phyloP scores from a whole-genome alignment of 2,797 vertebrate species.

The Smutsia temminckii region DNA sequence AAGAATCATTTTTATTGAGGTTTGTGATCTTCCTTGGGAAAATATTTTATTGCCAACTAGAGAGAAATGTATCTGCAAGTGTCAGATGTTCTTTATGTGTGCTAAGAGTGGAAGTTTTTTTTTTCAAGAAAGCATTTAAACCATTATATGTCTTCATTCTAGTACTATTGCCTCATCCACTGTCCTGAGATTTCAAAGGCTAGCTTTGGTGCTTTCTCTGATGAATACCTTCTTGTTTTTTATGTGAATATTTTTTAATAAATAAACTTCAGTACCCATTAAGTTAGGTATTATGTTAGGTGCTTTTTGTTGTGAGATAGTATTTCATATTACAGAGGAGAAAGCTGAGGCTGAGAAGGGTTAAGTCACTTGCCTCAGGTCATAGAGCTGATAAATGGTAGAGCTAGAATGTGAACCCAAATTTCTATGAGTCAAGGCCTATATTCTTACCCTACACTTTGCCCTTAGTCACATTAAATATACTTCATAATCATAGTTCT shows the following conservation, averaged over 20 bases:
- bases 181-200: background rate
- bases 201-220: background rate
- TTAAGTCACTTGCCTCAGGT: background rate
- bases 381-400: background rate
- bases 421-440: background rate
- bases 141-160: background rate
- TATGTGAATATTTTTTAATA: constrained; percentile 9
- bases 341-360: background rate
- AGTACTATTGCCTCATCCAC: background rate
- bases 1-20: constrained; percentile 27
- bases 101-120: background rate
- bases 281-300: background rate
- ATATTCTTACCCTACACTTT: background rate
- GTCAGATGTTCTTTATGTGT: background rate
- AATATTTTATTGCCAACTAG: background rate
- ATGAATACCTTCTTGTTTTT: background rate
- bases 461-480: background rate
- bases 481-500: background rate
- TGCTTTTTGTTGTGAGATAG: constrained; percentile 1
- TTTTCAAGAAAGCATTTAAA: background rate
- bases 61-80: background rate
- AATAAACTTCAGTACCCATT: background rate
- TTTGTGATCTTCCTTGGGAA: constrained; percentile 1
- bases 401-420: background rate
- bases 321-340: background rate